Evolutionary conservation across 2,888 invertebrate genomes (phyloP), one percentile per base, ranked within the genome.

Genomic region (Aleiodes alternator): DNA sequence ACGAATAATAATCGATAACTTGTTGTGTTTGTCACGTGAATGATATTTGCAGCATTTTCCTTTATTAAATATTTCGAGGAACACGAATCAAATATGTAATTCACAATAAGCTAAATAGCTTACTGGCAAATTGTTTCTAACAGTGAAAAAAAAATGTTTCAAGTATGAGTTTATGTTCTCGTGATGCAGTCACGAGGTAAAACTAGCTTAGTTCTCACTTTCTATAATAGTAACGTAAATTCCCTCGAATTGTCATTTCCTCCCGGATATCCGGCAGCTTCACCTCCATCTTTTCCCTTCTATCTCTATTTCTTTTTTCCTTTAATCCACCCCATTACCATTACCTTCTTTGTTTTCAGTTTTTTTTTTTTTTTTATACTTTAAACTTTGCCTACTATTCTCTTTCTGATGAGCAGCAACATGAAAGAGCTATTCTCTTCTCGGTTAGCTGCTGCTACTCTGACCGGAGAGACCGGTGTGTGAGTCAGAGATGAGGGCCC

Each of bases 251-350:
- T 68, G 74, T 57, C 61, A 14, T 53, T 48, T 71, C 69, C 50
- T 70, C 69, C 38, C 74, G 76, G 74, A 76, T 76, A 72, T 78
- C 76, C 78, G 77, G 16, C 16, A 23, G 12, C 56, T 38, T n/a
- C 34, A 43, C 55, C 9, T 68, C 59, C 14, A 51, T 64, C 64
- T 73, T 70, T 77, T 59, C 12, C 71, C 51, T 53, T 57, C 43
- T 11, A 31, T 66, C 14, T 56, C 48, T 66, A 34, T 48, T 43
- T 56, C 38, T 43, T 29, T 56, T 43, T 7, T 14, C 3, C 1
- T 70, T 16, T 43, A 56, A 71, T 8, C 29, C 59, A 43, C 64
- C 38, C 38, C 48, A n/a, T 61, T 61, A 8, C 48, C 4, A 43
- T 23, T 9, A 16, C 16, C 48, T 38, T 4, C 43, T 43, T 43